phyloP scores from a whole-genome alignment of 2,113 vertebrate genomes.

The Fregata magnificens region DNA sequence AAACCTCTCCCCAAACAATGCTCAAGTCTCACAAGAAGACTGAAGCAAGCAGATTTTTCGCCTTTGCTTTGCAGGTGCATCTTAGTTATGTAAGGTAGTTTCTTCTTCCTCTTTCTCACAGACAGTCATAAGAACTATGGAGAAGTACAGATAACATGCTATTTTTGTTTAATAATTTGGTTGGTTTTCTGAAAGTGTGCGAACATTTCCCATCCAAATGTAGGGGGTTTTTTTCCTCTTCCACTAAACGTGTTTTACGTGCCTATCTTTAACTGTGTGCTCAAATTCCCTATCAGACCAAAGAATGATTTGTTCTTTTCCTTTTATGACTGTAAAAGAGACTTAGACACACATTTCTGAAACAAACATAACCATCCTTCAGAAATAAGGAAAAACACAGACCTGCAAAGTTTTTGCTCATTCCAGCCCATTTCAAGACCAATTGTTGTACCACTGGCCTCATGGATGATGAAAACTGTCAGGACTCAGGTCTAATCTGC shows the following conservation, averaged over 20 bases:
- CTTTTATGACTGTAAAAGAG: background rate
- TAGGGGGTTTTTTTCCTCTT: background rate
- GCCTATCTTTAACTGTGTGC: background rate
- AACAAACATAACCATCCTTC: background rate
- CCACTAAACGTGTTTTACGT: background rate
- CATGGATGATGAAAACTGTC: fast-evolving
- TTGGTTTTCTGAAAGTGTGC: background rate
- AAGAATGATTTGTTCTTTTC: background rate
- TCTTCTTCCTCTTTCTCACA: conserved; percentile 26
- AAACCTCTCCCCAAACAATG: background rate
- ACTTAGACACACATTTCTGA: background rate
- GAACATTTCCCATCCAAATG: background rate
- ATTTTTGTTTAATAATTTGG: background rate
- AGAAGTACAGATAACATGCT: background rate
- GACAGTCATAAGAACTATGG: background rate
- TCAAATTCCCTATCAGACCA: background rate
- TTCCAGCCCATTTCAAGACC: background rate
- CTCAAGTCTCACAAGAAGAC: background rate
- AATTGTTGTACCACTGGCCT: background rate
- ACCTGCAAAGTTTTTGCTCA: background rate
- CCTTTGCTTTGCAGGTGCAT: background rate
- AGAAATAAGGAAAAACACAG: background rate
- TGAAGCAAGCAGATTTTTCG: background rate
- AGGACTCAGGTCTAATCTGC: background rate
- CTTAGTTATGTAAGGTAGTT: background rate